Base-by-base conservation (phyloP, 1,140 invertebrate genomes). In the Liolophura sinensis region DNA sequence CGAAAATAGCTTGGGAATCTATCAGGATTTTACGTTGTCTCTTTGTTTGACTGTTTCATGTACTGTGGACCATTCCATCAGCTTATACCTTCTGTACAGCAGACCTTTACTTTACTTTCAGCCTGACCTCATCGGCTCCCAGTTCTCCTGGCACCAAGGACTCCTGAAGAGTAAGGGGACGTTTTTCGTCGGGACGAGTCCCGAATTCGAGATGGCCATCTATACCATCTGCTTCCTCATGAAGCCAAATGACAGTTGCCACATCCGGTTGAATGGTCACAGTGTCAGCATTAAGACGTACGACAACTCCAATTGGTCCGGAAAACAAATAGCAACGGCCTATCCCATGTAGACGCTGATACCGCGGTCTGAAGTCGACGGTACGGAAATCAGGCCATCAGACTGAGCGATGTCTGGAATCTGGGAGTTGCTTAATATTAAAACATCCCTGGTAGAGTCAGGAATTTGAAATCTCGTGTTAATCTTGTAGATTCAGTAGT, bases 171-270 rank as follows among this genome's bases (percentile, higher is more conserved):
- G 91, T 0, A 90, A 92, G 0, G 90, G 91, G 27, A 88, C 89
- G 1, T 88, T 96, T 84, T 94, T 95, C 73, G 86, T 96, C 66
- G 94, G 93, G 31, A 94, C 92, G 1, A 93, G 92, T 55, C 94
- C 94, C 0, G 94, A 96, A 85, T 86, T 95, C 62, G 94, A 96
- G 84, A 89, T 96, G 84, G 90, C 93, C 15, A 81, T 95, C 1
- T 96, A 95, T 76, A 93, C 93, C 0, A 88, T 94, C 25, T 75
- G 73, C 50, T 60, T 58, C 20, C 51, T 74, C 20, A 51, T 60
- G 54, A 52, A 68, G 54, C 68, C 68, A 11, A 59, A 64, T 48
- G 55, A 40, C 24, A 20, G 40, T 20, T 74, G 73, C 27, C 60
- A 62, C 14, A 62, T 74, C 48, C 16, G 40, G 27, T 20, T 74